phyloP scores from a whole-genome alignment of 1,140 invertebrate genomes.

The Drosophila gunungcola region DNA sequence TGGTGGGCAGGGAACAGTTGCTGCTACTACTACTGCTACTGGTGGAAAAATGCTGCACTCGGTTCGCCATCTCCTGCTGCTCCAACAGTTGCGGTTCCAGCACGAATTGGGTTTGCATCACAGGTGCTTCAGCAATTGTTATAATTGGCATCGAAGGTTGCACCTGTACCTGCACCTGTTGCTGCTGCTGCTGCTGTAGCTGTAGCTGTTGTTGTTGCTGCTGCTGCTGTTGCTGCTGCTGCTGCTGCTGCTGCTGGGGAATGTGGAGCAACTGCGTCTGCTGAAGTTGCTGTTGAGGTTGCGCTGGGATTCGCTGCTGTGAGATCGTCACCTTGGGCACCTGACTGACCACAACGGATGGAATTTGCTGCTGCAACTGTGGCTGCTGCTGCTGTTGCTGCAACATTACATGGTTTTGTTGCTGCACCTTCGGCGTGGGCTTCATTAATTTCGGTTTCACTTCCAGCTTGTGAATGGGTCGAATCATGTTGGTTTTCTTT shows the following conservation, averaged over 20 bases:
- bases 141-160: constrained; percentile 52
- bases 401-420: constrained; percentile 25
- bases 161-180: constrained; percentile 25
- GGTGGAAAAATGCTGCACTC: constrained; percentile 87
- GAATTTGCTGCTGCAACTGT: constrained; percentile 16
- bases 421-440: constrained; percentile 44
- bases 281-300: constrained; percentile 33
- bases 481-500: constrained; percentile 72
- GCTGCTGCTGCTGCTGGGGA: constrained; percentile 35
- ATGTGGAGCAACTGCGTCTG: constrained; percentile 34
- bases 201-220: constrained; percentile 22
- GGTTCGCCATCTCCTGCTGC: constrained; percentile 39
- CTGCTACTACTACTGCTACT: constrained; percentile 28
- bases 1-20: constrained; percentile 87
- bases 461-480: constrained; percentile 78
- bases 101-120: constrained; percentile 46
- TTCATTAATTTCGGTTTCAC: constrained; percentile 81
- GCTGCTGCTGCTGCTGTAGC: constrained; percentile 9
- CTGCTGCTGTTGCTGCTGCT: constrained; percentile 14
- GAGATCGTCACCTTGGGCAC: constrained; percentile 44
- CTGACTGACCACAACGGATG: constrained; percentile 22
- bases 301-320: constrained; percentile 38
- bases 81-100: constrained; percentile 36
- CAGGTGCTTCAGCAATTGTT: constrained; percentile 36
- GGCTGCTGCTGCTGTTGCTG: constrained; percentile 38